phyloP scores from a whole-genome alignment of 1,140 invertebrate species.

The Ridgeia piscesae region DNA sequence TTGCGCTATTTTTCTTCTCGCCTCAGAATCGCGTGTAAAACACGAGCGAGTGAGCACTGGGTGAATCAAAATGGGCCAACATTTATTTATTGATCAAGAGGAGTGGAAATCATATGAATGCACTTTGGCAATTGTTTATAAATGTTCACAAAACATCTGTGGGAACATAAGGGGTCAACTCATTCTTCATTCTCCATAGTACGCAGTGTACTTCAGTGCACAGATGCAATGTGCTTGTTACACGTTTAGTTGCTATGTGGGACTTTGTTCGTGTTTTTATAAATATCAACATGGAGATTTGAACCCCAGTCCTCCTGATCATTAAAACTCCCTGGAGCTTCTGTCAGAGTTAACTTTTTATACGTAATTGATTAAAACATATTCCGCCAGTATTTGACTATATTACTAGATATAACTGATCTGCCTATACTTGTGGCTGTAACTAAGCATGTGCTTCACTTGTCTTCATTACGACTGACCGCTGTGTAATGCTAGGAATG shows the following conservation, averaged over 20 bases:
- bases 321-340: no score
- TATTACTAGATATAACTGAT: not conserved
- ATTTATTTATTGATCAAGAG: not conserved
- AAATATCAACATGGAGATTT: no score
- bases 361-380: not conserved
- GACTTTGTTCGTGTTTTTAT: no score
- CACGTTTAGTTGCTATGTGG: no score
- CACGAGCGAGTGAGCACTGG: not conserved
- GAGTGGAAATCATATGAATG: not conserved
- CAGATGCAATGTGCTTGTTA: no score
- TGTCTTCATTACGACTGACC: not conserved
- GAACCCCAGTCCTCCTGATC: no score
- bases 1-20: not conserved
- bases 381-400: not conserved
- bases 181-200: not conserved
- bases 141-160: not conserved
- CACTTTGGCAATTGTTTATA: not conserved
- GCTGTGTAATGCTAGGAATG: not conserved
- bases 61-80: not conserved
- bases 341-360: not conserved
- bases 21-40: not conserved
- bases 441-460: not conserved
- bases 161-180: not conserved
- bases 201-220: no score
- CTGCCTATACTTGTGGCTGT: not conserved